Conservation (phyloP, 1,140 invertebrate genomes). For the Drosophila lacteicornis region DNA sequence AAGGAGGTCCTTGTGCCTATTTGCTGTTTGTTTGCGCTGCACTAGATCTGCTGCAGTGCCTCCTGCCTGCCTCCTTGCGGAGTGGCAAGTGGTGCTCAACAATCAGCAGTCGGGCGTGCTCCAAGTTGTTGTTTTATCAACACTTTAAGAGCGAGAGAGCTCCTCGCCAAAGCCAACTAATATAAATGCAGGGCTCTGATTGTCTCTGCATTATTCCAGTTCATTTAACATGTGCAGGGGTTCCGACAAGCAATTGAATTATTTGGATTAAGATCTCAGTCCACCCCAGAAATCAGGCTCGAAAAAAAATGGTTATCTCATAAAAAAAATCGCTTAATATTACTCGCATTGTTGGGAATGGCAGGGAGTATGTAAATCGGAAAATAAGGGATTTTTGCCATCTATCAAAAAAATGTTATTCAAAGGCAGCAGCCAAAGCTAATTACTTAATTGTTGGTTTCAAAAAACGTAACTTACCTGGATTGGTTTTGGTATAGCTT, state of each 20-base stretch:
- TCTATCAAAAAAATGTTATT: constrained; percentile 9
- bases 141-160: constrained; percentile 21
- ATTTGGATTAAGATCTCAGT: not conserved
- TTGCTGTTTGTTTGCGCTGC: constrained; percentile 73
- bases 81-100: constrained; percentile 26
- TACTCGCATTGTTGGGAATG: not conserved
- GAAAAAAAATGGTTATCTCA: constrained; percentile 5
- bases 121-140: constrained; percentile 56
- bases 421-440: not conserved
- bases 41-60: constrained; percentile 48
- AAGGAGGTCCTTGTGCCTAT: constrained; percentile 69
- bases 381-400: not conserved
- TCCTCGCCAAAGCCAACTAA: not conserved
- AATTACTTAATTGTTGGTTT: not conserved
- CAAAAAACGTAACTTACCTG: not conserved
- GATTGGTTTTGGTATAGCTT: not conserved
- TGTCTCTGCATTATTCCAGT: constrained; percentile 8
- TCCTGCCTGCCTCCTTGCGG: constrained; percentile 8
- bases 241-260: constrained; percentile 2
- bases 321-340: constrained; percentile 24
- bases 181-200: constrained; percentile 1
- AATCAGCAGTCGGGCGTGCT: constrained; percentile 44
- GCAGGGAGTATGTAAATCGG: constrained; percentile 19
- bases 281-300: not conserved
- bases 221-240: constrained; percentile 8